phyloP scores from a whole-genome alignment of 2,797 vertebrate species.

The Antrozous pallidus region DNA sequence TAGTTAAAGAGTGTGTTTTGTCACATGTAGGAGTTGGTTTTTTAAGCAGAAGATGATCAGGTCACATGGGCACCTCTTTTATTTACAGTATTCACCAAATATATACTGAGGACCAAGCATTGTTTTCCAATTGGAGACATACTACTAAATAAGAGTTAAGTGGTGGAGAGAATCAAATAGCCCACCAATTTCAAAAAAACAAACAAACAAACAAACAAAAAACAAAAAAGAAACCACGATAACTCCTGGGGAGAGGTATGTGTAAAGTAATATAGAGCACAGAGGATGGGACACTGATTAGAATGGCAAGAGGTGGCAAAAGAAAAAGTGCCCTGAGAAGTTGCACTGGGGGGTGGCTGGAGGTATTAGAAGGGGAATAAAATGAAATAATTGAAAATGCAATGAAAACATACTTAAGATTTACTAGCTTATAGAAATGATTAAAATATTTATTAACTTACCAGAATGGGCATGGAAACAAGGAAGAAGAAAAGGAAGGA shows the following conservation, averaged over 20 bases:
- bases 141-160: not conserved
- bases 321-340: not conserved
- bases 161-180: not conserved
- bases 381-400: not conserved
- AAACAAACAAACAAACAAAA: too few relatives aligned
- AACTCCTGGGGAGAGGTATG: not conserved
- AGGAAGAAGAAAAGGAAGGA: not conserved
- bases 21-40: not conserved
- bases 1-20: not conserved
- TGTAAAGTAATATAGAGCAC: not conserved
- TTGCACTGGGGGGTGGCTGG: too few relatives aligned
- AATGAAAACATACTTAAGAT: not conserved
- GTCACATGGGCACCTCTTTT: not conserved
- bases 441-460: not conserved
- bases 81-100: not conserved
- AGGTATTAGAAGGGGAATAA: not conserved
- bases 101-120: not conserved
- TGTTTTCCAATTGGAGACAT: not conserved
- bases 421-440: not conserved
- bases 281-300: not conserved
- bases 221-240: too few relatives aligned
- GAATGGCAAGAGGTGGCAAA: not conserved
- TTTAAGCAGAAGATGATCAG: not conserved
- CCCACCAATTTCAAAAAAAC: not conserved
- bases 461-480: not conserved